These are phyloP conservation scores for Elanoides forficatus DNA, from an alignment of 2,113 vertebrate genomes.

Conservation along the genomic window DNA sequence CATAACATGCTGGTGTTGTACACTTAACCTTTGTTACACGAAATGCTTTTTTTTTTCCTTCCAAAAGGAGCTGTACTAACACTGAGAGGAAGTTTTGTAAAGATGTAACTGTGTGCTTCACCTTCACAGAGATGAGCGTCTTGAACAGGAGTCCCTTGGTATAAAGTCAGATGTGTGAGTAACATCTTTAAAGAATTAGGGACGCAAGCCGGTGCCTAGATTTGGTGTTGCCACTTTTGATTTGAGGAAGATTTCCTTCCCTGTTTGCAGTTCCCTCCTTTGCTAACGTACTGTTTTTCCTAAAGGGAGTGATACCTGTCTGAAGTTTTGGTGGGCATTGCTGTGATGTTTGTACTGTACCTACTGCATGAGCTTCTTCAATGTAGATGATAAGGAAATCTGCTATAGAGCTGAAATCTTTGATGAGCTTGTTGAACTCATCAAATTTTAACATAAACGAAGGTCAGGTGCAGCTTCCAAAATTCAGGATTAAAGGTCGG, in stretches of 20 bases:
- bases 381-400: slow-evolving; percentile 92
- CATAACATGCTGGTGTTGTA: neutral
- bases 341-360: slow-evolving; percentile 61
- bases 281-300: neutral
- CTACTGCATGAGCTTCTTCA: slow-evolving; percentile 89
- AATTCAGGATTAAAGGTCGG: slow-evolving; percentile 87
- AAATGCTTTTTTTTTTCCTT: neutral
- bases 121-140: neutral
- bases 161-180: neutral
- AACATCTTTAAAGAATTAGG: neutral
- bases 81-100: neutral
- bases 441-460: slow-evolving; percentile 89
- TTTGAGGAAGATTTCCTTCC: neutral
- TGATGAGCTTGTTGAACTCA: slow-evolving; percentile 87
- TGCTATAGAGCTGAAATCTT: slow-evolving; percentile 81
- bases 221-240: neutral
- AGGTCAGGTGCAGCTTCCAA: slow-evolving; percentile 96
- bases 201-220: neutral
- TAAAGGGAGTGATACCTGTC: neutral
- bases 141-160: neutral
- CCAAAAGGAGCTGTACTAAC: neutral
- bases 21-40: neutral
- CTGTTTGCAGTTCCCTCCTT: neutral
- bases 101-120: neutral
- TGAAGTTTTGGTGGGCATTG: neutral